Base-by-base conservation (phyloP, 2,888 invertebrate genomes). In the Chaetogeoica ovagalla region DNA sequence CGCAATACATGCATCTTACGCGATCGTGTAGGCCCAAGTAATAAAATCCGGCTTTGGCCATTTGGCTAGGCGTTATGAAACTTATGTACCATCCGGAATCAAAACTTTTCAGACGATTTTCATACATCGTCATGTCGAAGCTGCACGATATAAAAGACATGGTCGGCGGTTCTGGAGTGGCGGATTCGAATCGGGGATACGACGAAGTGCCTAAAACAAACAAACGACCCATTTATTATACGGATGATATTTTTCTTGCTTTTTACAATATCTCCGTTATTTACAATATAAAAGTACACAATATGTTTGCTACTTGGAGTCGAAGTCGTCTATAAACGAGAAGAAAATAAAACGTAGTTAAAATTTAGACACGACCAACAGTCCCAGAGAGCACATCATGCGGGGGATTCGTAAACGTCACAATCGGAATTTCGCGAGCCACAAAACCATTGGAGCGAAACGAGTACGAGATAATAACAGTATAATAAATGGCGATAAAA, bases 21-120 rank as follows among this genome's bases (percentile, higher is more conserved):
- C 91, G 91, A 85, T 95, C 95, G 52, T 89, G 89, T 83, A 90
- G 89, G 43, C 92, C 90, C 11, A 91, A 90, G 85, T 91, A 96
- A 86, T 92, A 94, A 87, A 96, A 95, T 21, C 96, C 96, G 82
- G 93, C 93, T 75, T 89, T 88, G 0, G 96, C 95, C 83, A 96
- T 88, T 63, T 88, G 88, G 68, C 88, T 87, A 0, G 83, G 82
- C 23, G 82, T 76, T 21, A 84, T 71, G 65, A 83, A 84, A 15
- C 57, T 19, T 43, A 71, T 43, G 21, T 82, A 72, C 84, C 84
- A 84, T 60, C 73, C 73, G 30, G 15, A 19, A 19, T 71, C 52
- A 66, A 71, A 82, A 9, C 79, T 77, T 76, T 37, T 71, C 13
- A 82, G 59, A 11, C 82, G 82, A 43, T 82, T 77, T 21, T 76